Conservation (phyloP, 2,797 vertebrate species). For the Triplophysa yarkandensis region DNA sequence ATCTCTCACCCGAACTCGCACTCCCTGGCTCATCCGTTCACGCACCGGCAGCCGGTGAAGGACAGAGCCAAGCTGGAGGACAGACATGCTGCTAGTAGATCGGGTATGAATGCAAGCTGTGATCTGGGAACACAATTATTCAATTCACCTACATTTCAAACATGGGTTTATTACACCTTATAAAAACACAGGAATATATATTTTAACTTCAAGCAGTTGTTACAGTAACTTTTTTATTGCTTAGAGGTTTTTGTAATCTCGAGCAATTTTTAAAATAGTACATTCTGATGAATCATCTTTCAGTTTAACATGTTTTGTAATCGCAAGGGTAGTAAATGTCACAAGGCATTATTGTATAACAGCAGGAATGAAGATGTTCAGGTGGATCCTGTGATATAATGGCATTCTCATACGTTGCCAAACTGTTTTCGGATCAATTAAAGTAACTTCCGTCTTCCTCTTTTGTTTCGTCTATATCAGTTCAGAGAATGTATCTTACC, state of each 20-base stretch:
- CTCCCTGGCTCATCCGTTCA: slow-evolving; percentile 17
- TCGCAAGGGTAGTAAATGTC: neutral
- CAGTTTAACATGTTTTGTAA: neutral
- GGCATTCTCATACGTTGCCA: neutral
- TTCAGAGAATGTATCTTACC: neutral
- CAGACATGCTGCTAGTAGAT: slow-evolving; percentile 83
- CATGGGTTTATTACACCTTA: too few relatives aligned
- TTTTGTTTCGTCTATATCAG: neutral
- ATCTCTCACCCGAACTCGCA: slow-evolving; percentile 35
- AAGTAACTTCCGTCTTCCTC: neutral
- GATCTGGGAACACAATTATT: neutral
- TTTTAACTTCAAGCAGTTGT: neutral
- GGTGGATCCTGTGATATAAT: slow-evolving; percentile 18
- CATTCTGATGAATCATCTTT: slow-evolving; percentile 6
- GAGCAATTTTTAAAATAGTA: neutral
- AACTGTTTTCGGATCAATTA: neutral
- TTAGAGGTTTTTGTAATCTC: neutral
- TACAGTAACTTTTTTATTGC: neutral
- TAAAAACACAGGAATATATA: neutral
- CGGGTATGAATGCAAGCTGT: slow-evolving; percentile 34
- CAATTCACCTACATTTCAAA: too few relatives aligned
- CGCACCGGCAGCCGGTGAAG: slow-evolving; percentile 81
- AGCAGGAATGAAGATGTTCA: slow-evolving; percentile 13
- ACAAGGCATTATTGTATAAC: slow-evolving; percentile 5
- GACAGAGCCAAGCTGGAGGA: slow-evolving; percentile 85